Evolutionary conservation across 2,113 vertebrate genomes (phyloP).

Genomic region (Pituophis catenifer): DNA sequence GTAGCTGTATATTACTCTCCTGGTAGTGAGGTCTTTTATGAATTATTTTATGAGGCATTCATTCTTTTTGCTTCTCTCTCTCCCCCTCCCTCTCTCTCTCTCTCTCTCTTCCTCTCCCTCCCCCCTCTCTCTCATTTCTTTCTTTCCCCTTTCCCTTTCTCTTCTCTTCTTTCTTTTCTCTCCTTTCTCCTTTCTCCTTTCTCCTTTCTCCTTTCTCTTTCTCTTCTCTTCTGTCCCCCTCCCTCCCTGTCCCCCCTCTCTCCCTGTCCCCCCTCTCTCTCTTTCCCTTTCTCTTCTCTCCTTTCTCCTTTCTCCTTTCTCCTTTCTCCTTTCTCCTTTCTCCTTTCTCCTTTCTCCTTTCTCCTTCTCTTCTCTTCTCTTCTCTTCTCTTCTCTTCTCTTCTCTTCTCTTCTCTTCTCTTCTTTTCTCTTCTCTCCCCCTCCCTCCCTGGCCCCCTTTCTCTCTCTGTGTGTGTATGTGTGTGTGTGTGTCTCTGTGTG

Average conservation of each 20-base stretch:
- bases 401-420: accelerated
- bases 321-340: too few relatives aligned
- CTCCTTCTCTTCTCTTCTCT: too few relatives aligned
- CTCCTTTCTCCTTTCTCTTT: too few relatives aligned
- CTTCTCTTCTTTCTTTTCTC: too few relatives aligned
- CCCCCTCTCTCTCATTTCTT: neutral
- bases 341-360: too few relatives aligned
- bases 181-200: accelerated
- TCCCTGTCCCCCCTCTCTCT: neutral
- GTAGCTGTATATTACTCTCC: constrained; percentile 36
- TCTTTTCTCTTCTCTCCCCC: too few relatives aligned
- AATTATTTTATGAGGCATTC: constrained; percentile 37
- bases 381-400: too few relatives aligned
- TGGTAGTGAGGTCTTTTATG: constrained; percentile 13
- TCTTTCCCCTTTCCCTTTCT: too few relatives aligned
- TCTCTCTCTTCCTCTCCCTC: neutral
- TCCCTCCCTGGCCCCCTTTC: too few relatives aligned
- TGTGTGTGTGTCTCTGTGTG: neutral
- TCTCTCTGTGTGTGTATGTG: neutral
- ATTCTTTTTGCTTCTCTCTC: constrained; percentile 29
- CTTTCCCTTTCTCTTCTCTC: too few relatives aligned
- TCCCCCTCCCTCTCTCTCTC: too few relatives aligned
- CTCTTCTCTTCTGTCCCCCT: neutral
- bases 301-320: neutral
- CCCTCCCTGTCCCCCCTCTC: neutral